Base-by-base conservation (phyloP, 1,140 invertebrate genomes). In the Drosophila bocki region DNA sequence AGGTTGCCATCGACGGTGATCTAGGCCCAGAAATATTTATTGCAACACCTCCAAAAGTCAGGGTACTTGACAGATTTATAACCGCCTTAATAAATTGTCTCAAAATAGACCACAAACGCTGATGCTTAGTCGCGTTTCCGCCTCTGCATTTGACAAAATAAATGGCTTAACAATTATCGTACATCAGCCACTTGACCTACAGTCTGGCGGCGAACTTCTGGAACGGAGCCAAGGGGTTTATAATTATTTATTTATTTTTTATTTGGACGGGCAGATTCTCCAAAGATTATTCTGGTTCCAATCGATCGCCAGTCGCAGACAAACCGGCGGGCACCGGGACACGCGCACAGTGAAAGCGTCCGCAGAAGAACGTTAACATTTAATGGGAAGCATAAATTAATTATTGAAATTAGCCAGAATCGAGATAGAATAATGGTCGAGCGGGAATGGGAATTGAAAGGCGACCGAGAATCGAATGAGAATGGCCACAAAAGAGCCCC, bases 351-450 rank as follows among this genome's bases (percentile, higher is more conserved):
- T 78, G 81, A 87, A 90, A 87, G 77, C 65, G 17, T 50, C 45
- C 39, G 53, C 37, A 77, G 32, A 77, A 60, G 62, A 76, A 78
- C 70, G 48, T 71, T 80, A 80, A 58, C 62, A 84, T 78, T 86
- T 82, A 85, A 86, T 85, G 70, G 72, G 64, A 63, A 70, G 58
- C 61, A 67, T 60, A 69, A 90, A 90, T 87, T 85, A 61, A 71
- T 87, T 87, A 87, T 87, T 87, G 77, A 90, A 87, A 87, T 90
- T 84, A 74, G 71, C 17, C 45, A 72, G 69, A 72, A 72, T 60
- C 37, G 53, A 72, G 39, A 72, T 72, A 60, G 60, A 72, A 72
- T 72, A 72, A 57, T 60, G 71, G 54, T 37, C 53, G 44, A 65
- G 74, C 60, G 42, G 57, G 41, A 48, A 58, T 64, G 35, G 60